Evolutionary conservation across 2,888 invertebrate species (phyloP).

Genomic region (Diadegma fenestrale): DNA sequence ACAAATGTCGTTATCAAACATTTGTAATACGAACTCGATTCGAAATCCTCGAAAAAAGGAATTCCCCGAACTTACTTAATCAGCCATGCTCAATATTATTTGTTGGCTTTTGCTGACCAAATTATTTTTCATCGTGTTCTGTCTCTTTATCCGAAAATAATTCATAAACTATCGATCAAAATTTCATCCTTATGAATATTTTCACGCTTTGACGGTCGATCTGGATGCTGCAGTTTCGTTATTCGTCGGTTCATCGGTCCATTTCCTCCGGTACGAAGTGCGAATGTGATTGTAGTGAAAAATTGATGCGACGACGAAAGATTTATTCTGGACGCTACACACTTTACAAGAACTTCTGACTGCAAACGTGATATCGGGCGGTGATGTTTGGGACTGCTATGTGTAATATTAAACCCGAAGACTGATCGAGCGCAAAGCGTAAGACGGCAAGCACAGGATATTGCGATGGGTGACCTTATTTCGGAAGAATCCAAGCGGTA

Average conservation of each 20-base stretch:
- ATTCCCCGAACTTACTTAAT: too few species aligned
- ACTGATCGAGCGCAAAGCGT: slow-evolving; percentile 25
- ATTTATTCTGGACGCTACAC: neutral
- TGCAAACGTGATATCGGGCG: slow-evolving; percentile 9
- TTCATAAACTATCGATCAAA: neutral
- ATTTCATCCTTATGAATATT: neutral
- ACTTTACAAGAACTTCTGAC: neutral
- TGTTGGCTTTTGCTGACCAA: too few species aligned
- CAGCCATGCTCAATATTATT: too few species aligned
- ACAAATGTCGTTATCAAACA: neutral
- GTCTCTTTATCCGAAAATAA: too few species aligned
- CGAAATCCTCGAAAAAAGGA: neutral
- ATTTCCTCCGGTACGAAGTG: neutral
- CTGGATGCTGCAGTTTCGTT: too few species aligned
- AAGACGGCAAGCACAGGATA: slow-evolving; percentile 65
- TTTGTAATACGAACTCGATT: neutral
- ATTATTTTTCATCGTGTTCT: too few species aligned
- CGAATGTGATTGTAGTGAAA: neutral
- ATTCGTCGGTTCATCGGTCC: too few species aligned
- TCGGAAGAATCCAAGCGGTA: slow-evolving; percentile 74
- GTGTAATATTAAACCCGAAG: slow-evolving; percentile 41
- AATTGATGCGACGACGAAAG: neutral
- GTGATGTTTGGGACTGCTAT: slow-evolving; percentile 1
- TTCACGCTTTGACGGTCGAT: too few species aligned
- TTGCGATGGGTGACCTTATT: slow-evolving; percentile 75